phyloP scores from a whole-genome alignment of 2,113 vertebrate genomes.

The Dolichotis patagonum region DNA sequence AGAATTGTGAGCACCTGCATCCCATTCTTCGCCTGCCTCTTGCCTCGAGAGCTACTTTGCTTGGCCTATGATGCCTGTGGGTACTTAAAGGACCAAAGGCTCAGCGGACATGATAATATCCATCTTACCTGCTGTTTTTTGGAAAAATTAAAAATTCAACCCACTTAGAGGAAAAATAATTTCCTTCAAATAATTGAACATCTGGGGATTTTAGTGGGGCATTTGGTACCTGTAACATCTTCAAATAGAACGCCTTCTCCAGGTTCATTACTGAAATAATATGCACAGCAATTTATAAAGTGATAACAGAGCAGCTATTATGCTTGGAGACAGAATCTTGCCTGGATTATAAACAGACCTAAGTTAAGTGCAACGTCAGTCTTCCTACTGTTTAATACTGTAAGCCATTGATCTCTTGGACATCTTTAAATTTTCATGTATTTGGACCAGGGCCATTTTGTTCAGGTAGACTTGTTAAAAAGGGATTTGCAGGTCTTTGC shows the following conservation, averaged over 20 bases:
- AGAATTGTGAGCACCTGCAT: constrained; percentile 65
- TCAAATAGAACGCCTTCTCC: constrained; percentile 58
- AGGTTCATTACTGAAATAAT: constrained; percentile 72
- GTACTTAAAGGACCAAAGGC: constrained; percentile 51
- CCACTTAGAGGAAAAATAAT: background rate
- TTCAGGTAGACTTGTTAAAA: constrained; percentile 89
- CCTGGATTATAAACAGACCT: constrained; percentile 68
- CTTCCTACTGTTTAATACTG: constrained; percentile 65
- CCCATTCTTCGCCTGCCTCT: constrained; percentile 57
- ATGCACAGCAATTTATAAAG: constrained; percentile 74
- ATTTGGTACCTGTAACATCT: constrained; percentile 28
- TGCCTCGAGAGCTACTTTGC: constrained; percentile 51
- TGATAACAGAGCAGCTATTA: constrained; percentile 64
- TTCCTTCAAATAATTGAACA: constrained; percentile 67
- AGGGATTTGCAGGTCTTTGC: constrained; percentile 89
- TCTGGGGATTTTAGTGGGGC: constrained; percentile 64
- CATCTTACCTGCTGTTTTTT: constrained; percentile 48
- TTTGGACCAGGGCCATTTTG: constrained; percentile 85
- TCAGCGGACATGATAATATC: constrained; percentile 63
- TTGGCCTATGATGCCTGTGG: constrained; percentile 43
- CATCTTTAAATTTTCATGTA: constrained; percentile 85
- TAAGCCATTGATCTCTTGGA: constrained; percentile 81
- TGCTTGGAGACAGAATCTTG: constrained; percentile 61
- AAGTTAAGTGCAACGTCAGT: constrained; percentile 56
- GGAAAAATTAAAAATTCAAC: constrained; percentile 65